Conservation (phyloP, 1,140 invertebrate genomes). For the Hormaphis cornu region DNA sequence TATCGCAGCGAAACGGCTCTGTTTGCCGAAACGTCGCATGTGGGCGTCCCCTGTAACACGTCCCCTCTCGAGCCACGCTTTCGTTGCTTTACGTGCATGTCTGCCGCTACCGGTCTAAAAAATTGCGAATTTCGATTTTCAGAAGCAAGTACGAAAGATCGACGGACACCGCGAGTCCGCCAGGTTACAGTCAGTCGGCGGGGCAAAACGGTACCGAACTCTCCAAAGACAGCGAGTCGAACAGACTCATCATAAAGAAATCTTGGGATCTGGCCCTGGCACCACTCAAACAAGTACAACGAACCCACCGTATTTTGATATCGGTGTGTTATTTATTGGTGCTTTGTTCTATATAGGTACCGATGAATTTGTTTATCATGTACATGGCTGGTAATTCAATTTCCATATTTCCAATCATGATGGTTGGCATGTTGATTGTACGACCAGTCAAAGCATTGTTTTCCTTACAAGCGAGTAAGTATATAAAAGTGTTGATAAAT, state of each 20-base stretch:
- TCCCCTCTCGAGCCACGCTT: too few relatives aligned
- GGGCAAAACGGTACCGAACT: constrained; percentile 62
- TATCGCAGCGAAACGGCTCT: background rate
- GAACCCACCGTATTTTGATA: background rate
- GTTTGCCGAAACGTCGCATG: too few relatives aligned
- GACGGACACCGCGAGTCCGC: constrained; percentile 46
- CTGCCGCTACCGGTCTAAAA: background rate
- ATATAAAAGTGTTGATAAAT: background rate
- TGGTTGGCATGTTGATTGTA: constrained; percentile 98
- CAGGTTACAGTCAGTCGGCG: constrained; percentile 67
- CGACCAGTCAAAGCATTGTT: constrained; percentile 91
- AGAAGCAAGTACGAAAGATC: constrained; percentile 16
- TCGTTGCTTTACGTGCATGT: background rate
- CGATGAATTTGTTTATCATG: constrained; percentile 99
- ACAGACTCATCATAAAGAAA: constrained; percentile 82
- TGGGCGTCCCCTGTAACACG: too few relatives aligned
- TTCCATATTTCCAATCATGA: constrained; percentile 99
- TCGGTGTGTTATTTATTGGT: background rate
- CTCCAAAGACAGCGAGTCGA: constrained; percentile 64
- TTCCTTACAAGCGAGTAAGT: constrained; percentile 67
- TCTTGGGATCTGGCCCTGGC: constrained; percentile 95
- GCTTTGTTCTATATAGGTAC: constrained; percentile 51
- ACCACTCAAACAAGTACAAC: constrained; percentile 71
- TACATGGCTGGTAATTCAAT: constrained; percentile 99
- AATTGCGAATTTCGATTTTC: too few relatives aligned